Evolutionary conservation across 2,797 vertebrate genomes (phyloP).

Genomic region (Urophycis tenuis): DNA sequence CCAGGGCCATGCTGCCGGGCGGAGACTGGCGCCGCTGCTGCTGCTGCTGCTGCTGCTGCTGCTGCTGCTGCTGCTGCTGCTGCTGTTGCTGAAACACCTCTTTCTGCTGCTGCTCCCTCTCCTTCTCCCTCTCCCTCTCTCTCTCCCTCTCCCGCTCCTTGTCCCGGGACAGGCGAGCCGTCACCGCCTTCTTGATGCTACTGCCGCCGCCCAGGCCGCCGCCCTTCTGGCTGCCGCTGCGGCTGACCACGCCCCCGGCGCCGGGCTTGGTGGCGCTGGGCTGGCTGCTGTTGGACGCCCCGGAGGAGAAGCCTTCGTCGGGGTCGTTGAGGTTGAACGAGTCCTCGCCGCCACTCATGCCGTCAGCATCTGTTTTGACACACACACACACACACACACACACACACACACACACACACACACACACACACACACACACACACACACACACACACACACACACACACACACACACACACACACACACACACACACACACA

Average conservation of each 20-base stretch:
- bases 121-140: conserved; percentile 52
- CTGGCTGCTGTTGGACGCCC: conserved; percentile 95
- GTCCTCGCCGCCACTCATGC: conserved; percentile 84
- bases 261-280: conserved; percentile 75
- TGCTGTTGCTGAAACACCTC: conserved; percentile 68
- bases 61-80: conserved; percentile 61
- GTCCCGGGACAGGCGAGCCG: conserved; percentile 59
- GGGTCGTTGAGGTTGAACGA: conserved; percentile 89
- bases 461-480: conserved; percentile 35
- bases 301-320: conserved; percentile 97
- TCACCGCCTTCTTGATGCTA: conserved; percentile 71
- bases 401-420: background rate
- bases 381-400: conserved; percentile 35
- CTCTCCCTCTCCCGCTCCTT: conserved; percentile 44
- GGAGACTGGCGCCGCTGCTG: conserved; percentile 65
- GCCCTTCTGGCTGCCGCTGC: conserved; percentile 69
- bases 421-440: conserved; percentile 36
- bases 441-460: background rate
- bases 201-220: conserved; percentile 51
- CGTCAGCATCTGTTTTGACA: conserved; percentile 79
- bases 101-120: conserved; percentile 42
- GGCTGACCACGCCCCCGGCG: conserved; percentile 57
- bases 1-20: conserved; percentile 71
- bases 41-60: conserved; percentile 56
- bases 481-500: background rate